Evolutionary conservation across 2,888 invertebrate genomes (phyloP).

Genomic region (Ectemnius cavifrons): DNA sequence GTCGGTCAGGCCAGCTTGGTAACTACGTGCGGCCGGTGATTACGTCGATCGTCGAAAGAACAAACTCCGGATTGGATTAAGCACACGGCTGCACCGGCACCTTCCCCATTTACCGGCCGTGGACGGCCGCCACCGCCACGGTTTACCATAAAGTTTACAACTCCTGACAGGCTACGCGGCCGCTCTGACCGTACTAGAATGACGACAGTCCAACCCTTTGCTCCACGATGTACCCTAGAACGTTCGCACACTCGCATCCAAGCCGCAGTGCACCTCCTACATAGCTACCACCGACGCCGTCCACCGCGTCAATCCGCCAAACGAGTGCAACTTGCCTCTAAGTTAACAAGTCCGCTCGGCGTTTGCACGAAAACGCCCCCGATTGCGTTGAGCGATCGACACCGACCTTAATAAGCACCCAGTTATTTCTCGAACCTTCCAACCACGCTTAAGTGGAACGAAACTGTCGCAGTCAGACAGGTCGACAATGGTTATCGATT

Average conservation of each 20-base stretch:
- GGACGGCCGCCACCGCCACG: slow-evolving; percentile 65
- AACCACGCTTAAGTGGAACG: too few species aligned
- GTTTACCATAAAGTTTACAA: slow-evolving; percentile 74
- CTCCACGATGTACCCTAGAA: slow-evolving; percentile 56
- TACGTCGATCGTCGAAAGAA: slow-evolving; percentile 76
- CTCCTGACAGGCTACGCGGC: slow-evolving; percentile 67
- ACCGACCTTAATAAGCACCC: too few species aligned
- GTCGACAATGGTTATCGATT: too few species aligned
- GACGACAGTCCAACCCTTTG: slow-evolving; percentile 66
- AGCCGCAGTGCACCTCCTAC: slow-evolving; percentile 31
- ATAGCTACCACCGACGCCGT: background rate
- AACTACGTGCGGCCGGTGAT: slow-evolving; percentile 74
- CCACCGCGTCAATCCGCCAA: slow-evolving; percentile 13
- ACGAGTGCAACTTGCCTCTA: slow-evolving; percentile 30
- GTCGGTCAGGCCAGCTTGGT: slow-evolving; percentile 63
- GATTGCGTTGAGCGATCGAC: slow-evolving; percentile 22
- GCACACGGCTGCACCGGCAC: slow-evolving; percentile 64
- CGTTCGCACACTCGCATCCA: slow-evolving; percentile 46
- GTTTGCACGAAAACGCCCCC: slow-evolving; percentile 46
- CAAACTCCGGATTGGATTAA: slow-evolving; percentile 76
- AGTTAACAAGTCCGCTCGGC: slow-evolving; percentile 51
- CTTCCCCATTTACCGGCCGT: slow-evolving; percentile 71
- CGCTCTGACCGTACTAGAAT: slow-evolving; percentile 64
- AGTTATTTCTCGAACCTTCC: too few species aligned
- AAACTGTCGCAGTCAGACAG: too few species aligned